Conservation (phyloP, 2,888 invertebrate genomes). For the Calliopum simillimum region DNA sequence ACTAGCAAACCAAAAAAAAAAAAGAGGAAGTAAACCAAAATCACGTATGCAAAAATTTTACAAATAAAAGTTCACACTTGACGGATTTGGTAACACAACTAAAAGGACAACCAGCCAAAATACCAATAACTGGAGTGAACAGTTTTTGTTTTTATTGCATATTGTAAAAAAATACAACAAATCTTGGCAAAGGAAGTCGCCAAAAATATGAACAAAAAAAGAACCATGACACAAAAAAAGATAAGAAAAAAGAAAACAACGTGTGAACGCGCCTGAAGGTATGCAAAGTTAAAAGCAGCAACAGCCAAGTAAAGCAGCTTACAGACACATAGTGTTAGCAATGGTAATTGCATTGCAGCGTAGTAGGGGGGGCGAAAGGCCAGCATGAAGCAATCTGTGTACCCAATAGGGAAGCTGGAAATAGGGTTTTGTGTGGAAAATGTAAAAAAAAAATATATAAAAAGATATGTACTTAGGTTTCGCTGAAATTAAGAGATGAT, state of each 20-base stretch:
- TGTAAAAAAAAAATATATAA: too few species aligned
- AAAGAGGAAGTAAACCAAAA: background rate
- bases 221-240: too few species aligned
- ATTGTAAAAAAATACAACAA: background rate
- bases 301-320: background rate
- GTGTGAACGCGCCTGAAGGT: constrained; percentile 20
- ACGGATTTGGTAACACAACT: too few species aligned
- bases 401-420: too few species aligned
- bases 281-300: constrained; percentile 23
- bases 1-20: background rate
- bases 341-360: background rate
- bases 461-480: too few species aligned
- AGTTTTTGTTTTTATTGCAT: background rate
- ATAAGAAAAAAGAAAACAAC: background rate
- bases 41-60: constrained; percentile 11
- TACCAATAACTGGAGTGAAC: too few species aligned
- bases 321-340: background rate
- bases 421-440: too few species aligned
- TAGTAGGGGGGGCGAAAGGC: background rate
- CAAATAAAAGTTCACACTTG: constrained; percentile 19
- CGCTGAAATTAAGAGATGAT: too few species aligned
- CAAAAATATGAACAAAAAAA: background rate
- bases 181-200: background rate
- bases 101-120: too few species aligned
- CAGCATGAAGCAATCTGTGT: too few species aligned